Evolutionary conservation across 2,113 vertebrate genomes (phyloP).

Genomic region (Sus scrofa): T2T-Sscrofa CM000825.6:62346501-62347000

Average conservation of each 20-base stretch:
- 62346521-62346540: background rate
- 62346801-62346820: no score
- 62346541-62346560: background rate
- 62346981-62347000: rapidly evolving
- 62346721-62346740: background rate
- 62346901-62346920: background rate
- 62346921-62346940: background rate
- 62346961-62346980: background rate
- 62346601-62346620: background rate
- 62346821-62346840: rapidly evolving
- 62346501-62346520: background rate
- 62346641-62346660: background rate
- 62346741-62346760: background rate
- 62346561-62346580: background rate
- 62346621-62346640: background rate
- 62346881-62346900: background rate
- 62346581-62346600: background rate
- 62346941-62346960: background rate
- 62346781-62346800: background rate
- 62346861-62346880: background rate
- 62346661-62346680: background rate
- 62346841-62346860: background rate
- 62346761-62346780: rapidly evolving
- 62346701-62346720: background rate
- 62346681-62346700: background rate